A percentile compares a stretch with the other conserved stretches of the same genome.
These are phyloP conservation scores for Buphagus erythrorhynchus DNA, from an alignment of 2,797 vertebrate genomes.

Conservation along the genomic window DNA sequence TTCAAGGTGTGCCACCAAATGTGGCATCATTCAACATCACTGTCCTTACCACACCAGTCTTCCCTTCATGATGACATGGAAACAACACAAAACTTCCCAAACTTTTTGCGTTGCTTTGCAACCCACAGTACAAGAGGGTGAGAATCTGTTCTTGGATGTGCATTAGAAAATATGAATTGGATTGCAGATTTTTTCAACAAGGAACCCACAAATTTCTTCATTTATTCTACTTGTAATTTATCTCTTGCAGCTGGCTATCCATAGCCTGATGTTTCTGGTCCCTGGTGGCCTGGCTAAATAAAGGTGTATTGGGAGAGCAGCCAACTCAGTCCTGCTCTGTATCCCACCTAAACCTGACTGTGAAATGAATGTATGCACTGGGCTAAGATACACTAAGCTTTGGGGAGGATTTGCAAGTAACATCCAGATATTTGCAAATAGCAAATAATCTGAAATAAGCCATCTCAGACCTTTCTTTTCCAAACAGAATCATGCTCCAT, in stretches of 20 bases:
- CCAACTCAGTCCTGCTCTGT: background rate
- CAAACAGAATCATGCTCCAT: background rate
- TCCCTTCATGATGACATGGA: background rate
- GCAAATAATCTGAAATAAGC: conserved; percentile 25
- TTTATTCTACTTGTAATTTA: background rate
- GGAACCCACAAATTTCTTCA: background rate
- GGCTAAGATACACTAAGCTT: conserved; percentile 1
- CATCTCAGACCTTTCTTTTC: background rate
- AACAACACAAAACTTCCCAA: background rate
- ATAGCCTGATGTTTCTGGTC: background rate
- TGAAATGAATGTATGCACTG: background rate
- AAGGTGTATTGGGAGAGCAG: background rate
- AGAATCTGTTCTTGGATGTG: background rate
- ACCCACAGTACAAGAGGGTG: background rate
- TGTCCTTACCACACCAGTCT: background rate
- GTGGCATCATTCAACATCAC: background rate
- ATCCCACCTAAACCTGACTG: background rate
- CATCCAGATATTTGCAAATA: conserved; percentile 15
- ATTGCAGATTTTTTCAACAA: background rate
- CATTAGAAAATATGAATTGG: background rate
- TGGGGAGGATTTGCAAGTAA: conserved; percentile 19
- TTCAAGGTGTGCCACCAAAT: background rate
- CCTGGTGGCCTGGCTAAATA: background rate
- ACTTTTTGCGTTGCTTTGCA: background rate
- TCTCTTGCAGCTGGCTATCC: background rate